Conservation (phyloP, 2,797 vertebrate genomes). For the Molothrus aeneus region DNA sequence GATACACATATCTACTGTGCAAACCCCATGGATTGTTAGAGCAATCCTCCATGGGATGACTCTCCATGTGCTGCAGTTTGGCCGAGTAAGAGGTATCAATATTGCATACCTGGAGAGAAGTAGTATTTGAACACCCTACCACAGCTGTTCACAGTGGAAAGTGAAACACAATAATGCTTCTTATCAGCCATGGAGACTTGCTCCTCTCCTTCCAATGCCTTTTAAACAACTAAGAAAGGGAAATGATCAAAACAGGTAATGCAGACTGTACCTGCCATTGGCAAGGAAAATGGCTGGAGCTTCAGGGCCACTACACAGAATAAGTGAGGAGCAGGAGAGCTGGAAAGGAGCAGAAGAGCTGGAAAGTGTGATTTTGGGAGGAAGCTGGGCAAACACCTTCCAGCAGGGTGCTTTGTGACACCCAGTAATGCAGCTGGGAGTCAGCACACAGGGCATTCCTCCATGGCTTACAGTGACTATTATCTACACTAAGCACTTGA, state of each 20-base stretch:
- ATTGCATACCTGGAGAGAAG: not conserved
- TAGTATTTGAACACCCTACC: not conserved
- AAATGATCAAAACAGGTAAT: not conserved
- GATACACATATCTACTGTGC: not conserved
- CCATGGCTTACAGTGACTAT: not conserved
- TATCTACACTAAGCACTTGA: not conserved
- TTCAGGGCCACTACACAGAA: not conserved
- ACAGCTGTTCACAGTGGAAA: conserved; percentile 27
- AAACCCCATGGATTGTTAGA: not conserved
- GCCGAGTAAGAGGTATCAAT: not conserved
- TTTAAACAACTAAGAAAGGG: not conserved
- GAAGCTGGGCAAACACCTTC: not conserved
- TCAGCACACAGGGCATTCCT: not conserved
- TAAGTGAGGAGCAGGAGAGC: not conserved
- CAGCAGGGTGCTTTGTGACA: fast-evolving
- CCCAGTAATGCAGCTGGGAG: not conserved
- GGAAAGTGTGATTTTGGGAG: not conserved
- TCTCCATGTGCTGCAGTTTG: not conserved
- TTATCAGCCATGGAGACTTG: conserved; percentile 17
- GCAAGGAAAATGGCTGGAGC: not conserved
- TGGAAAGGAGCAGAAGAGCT: not conserved
- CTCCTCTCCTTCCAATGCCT: conserved; percentile 16
- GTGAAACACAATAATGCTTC: conserved; percentile 23
- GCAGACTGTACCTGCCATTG: not conserved
- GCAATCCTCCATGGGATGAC: not conserved